Evolutionary conservation across 2,888 invertebrate species (phyloP), one percentile per base, ranked within the genome.

Genomic region (Andrena dorsata): DNA sequence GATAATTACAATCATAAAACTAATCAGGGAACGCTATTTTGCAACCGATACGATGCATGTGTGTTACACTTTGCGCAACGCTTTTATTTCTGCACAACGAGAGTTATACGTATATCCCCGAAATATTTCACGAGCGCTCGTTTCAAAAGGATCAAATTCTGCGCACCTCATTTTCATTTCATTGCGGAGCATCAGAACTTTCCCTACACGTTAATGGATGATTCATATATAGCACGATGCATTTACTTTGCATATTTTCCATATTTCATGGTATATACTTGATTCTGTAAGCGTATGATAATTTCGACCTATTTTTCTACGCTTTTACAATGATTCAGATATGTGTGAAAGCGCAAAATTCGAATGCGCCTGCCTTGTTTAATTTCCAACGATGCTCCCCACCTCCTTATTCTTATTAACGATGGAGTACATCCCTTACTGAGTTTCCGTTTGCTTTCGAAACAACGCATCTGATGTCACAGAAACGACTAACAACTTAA

Each of bases 271-370:
- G 51, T 53, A 23, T 7, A 10, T 32, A 30, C 26, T 51, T 49
- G 53, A 8, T 35, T 30, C 23, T 23, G 23, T 41, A 23, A 26
- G 58, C 49, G 23, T 70, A 51, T 58, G 60, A 35, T 60, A 58
- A 70, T 78, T 78, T 60, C 16, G 49, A 51, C 35, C 49, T 26
- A 78, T 35, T 70, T 79, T 66, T 10, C 3, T 63, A n/a, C 23
- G 56, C 41, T 64, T 35, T 58, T 10, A 49, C 16, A 23, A 23
- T 20, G 51, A 65, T 65, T 28, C 58, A 20, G 56, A n/a, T 8
- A 58, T 16, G 20, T 20, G 26, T 8, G 23, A 41, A 41, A 23
- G 28, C 20, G 58, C 26, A 30, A n/a, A 28, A 35, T 61, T 23
- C 20, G 41, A 41, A n/a, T 10, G 16, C 20, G 3, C 41, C 30